Evolutionary conservation across 1,140 invertebrate species (phyloP).

Genomic region (Mercenaria mercenaria): DNA sequence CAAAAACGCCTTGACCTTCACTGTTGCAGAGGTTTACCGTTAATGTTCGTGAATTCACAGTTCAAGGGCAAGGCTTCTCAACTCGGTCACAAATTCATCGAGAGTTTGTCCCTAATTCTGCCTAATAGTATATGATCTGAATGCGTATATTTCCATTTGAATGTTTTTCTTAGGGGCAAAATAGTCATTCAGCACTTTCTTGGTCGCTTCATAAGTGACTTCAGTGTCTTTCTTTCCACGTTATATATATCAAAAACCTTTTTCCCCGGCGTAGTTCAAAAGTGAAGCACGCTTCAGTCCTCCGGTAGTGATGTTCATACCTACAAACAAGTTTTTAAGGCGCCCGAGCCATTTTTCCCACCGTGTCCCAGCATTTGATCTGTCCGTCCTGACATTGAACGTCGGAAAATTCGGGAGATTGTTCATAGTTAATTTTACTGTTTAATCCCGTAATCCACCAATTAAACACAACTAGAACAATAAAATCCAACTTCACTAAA

Average conservation of each 20-base stretch:
- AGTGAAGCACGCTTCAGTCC: constrained; percentile 57
- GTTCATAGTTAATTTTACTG: background rate
- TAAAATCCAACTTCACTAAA: too few species aligned
- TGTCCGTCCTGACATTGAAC: background rate
- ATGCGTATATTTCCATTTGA: constrained; percentile 12
- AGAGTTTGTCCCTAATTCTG: background rate
- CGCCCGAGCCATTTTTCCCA: constrained; percentile 45
- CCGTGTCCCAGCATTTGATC: background rate
- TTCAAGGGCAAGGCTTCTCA: background rate
- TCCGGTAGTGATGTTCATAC: constrained; percentile 45
- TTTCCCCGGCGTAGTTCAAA: constrained; percentile 59
- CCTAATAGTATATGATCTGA: constrained; percentile 1
- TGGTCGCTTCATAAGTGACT: background rate
- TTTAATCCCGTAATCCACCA: too few species aligned
- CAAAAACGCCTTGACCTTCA: background rate
- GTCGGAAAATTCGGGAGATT: constrained; percentile 20
- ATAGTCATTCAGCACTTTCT: constrained; percentile 6
- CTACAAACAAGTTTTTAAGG: constrained; percentile 57
- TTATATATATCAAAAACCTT: background rate
- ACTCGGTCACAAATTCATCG: background rate
- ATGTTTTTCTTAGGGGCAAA: background rate
- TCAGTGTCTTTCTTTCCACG: background rate
- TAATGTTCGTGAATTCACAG: background rate
- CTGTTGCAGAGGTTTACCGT: background rate
- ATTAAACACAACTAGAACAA: too few species aligned